Conservation (phyloP, 2,797 vertebrate genomes). For the Kryptolebias ocellatus region DNA sequence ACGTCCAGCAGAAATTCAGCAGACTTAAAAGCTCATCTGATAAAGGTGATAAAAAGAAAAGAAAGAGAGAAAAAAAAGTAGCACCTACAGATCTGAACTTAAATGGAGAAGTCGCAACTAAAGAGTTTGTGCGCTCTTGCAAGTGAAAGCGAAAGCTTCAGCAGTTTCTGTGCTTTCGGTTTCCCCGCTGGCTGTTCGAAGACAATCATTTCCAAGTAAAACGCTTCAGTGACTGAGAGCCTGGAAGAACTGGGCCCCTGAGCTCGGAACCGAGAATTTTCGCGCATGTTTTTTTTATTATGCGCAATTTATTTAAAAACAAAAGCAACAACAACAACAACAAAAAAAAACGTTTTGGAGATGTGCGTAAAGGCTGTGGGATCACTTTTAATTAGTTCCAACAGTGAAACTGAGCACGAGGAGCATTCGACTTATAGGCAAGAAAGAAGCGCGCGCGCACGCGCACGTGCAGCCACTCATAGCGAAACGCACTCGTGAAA, state of each 20-base stretch:
- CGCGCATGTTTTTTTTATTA: no score
- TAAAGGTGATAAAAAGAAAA: not conserved
- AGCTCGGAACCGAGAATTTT: no score
- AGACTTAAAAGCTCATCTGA: accelerated
- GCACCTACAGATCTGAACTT: conserved; percentile 18
- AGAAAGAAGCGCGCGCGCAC: not conserved
- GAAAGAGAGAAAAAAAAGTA: not conserved
- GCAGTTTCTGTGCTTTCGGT: conserved; percentile 72
- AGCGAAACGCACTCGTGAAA: conserved; percentile 51
- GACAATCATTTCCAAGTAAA: conserved; percentile 25
- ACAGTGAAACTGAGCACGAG: no score
- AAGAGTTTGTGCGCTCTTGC: conserved; percentile 22
- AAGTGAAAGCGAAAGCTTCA: conserved; percentile 81
- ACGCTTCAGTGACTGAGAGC: not conserved
- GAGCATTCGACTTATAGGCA: not conserved
- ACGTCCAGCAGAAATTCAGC: no score
- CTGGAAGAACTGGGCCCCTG: no score
- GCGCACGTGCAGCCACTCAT: conserved; percentile 11
- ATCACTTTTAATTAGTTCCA: not conserved
- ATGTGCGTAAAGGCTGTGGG: no score
- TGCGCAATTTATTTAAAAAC: no score
- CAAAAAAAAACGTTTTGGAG: no score
- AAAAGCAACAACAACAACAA: no score
- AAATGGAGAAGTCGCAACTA: conserved; percentile 44
- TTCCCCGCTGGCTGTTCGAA: conserved; percentile 55